Conservation (phyloP, 2,888 invertebrate species). For the Cosmorhoe ocellata region DNA sequence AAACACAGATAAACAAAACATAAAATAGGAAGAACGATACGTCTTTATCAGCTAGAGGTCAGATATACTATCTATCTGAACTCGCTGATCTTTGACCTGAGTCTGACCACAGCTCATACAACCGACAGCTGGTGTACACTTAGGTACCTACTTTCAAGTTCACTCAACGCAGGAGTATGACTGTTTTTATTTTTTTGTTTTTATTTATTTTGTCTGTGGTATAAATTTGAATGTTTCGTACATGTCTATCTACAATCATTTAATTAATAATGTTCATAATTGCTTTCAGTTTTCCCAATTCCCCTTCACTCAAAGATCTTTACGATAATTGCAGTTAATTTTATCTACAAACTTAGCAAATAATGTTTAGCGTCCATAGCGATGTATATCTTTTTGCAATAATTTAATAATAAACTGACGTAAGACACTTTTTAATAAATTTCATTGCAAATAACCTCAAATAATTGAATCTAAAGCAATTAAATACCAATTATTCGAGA, state of each 20-base stretch:
- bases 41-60: conserved; percentile 11
- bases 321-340: background rate
- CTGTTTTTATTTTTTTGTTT: too few species aligned
- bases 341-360: conserved; percentile 4
- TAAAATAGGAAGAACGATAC: background rate
- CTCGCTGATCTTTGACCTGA: conserved; percentile 13
- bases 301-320: conserved; percentile 7
- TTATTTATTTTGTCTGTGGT: too few species aligned
- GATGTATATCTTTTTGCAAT: conserved; percentile 19
- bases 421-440: conserved; percentile 10
- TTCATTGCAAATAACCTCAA: conserved; percentile 19
- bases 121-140: too few species aligned
- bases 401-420: background rate
- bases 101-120: conserved; percentile 5
- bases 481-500: conserved; percentile 21
- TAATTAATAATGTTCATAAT: background rate
- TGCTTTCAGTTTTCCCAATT: background rate
- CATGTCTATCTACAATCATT: too few species aligned
- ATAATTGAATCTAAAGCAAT: conserved; percentile 32
- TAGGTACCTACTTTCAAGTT: too few species aligned
- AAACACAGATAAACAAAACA: conserved; percentile 4
- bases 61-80: conserved; percentile 7
- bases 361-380: conserved; percentile 14
- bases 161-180: too few species aligned
- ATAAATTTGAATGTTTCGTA: too few species aligned